These are phyloP conservation scores for Gymnocypris eckloni DNA, from an alignment of 2,797 vertebrate genomes.

Conservation along the genomic window DNA sequence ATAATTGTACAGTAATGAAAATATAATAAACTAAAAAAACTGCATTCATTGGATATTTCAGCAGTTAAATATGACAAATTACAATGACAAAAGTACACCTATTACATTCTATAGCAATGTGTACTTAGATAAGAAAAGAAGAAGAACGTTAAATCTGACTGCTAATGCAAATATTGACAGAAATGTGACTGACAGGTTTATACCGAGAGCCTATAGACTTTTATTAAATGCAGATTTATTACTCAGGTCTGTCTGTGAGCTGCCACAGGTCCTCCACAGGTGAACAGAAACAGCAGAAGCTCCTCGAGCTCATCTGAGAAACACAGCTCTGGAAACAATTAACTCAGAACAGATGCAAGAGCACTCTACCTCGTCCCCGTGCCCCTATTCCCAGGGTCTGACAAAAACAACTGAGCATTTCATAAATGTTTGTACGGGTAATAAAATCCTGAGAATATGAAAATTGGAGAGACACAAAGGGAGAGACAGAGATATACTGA, in stretches of 20 bases:
- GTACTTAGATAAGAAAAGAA: constrained; percentile 11
- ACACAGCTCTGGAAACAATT: constrained; percentile 44
- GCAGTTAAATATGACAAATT: not conserved
- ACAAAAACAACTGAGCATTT: constrained; percentile 15
- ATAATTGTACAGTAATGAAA: too few relatives aligned
- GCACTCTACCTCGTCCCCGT: constrained; percentile 36
- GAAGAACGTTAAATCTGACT: not conserved
- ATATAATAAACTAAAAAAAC: not conserved
- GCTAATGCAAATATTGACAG: constrained; percentile 8
- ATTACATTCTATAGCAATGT: not conserved
- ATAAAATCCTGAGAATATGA: constrained; percentile 19
- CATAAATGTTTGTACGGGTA: not conserved
- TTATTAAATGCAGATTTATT: constrained; percentile 31
- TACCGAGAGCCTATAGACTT: constrained; percentile 9
- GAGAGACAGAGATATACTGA: not conserved
- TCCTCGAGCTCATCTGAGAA: constrained; percentile 28
- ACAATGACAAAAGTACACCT: not conserved
- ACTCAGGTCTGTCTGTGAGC: constrained; percentile 6
- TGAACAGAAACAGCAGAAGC: constrained; percentile 35
- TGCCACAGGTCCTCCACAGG: constrained; percentile 14
- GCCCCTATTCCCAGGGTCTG: not conserved
- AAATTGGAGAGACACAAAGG: not conserved
- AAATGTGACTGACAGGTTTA: constrained; percentile 24
- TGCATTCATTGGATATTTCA: not conserved
- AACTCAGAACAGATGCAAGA: constrained; percentile 28